Conservation (phyloP, 2,888 invertebrate species). For the Morpho achilles region DNA sequence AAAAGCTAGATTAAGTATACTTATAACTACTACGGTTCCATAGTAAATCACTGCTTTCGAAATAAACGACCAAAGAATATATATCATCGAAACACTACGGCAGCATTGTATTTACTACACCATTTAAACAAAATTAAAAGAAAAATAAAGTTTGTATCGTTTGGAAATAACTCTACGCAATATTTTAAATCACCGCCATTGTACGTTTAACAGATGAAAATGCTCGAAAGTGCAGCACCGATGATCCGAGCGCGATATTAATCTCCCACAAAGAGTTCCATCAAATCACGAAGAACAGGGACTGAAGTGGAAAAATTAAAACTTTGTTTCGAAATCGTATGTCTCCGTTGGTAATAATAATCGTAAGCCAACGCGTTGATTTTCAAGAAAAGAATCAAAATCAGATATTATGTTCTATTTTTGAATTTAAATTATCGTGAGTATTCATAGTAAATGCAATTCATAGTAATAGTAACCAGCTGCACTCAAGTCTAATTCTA, state of each 20-base stretch:
- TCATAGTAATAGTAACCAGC: no score
- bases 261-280: constrained; percentile 56
- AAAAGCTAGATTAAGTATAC: no score
- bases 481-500: no score
- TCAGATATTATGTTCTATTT: no score
- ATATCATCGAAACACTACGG: no score
- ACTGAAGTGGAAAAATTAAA: constrained; percentile 47
- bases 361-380: no score
- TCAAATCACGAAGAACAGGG: constrained; percentile 50
- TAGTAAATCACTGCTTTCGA: no score
- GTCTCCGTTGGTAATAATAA: neutral
- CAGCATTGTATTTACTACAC: neutral
- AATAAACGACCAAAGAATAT: no score
- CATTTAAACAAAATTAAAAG: constrained; percentile 24
- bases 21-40: no score
- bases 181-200: constrained; percentile 58
- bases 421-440: no score
- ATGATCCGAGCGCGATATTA: constrained; percentile 61
- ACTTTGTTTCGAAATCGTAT: constrained; percentile 16
- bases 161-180: constrained; percentile 39
- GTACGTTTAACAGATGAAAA: constrained; percentile 53
- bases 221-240: constrained; percentile 55
- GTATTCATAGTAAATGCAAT: no score
- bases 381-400: no score
- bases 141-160: constrained; percentile 24